Evolutionary conservation across 2,797 vertebrate genomes (phyloP).

Genomic region (Epinephelus awoara): DNA sequence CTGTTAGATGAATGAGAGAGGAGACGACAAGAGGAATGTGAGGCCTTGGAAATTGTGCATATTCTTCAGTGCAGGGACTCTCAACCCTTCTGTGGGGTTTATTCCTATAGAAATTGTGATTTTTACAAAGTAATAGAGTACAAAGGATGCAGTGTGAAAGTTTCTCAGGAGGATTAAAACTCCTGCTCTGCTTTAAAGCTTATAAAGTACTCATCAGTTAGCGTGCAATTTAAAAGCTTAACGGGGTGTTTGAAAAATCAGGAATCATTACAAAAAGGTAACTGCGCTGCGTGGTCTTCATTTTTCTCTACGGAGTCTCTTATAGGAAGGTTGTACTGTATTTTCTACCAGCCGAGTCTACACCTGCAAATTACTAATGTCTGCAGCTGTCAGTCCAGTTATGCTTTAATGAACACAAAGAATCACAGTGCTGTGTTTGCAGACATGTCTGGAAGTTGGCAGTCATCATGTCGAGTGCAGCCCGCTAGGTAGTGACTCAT

Average conservation of each 20-base stretch:
- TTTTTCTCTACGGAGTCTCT: background rate
- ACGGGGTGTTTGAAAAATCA: slow-evolving; percentile 40
- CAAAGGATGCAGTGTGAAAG: slow-evolving; percentile 33
- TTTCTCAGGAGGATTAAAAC: slow-evolving; percentile 42
- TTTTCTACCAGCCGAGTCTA: slow-evolving; percentile 25
- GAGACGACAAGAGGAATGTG: slow-evolving; percentile 58
- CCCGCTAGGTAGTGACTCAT: slow-evolving; percentile 46
- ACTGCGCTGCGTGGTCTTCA: background rate
- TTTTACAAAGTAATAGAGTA: slow-evolving; percentile 27
- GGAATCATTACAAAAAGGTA: slow-evolving; percentile 15
- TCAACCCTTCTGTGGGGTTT: slow-evolving; percentile 47
- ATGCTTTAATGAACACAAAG: slow-evolving; percentile 41
- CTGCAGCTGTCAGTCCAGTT: slow-evolving; percentile 53
- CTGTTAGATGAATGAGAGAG: slow-evolving; percentile 55
- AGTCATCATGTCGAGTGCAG: slow-evolving; percentile 29
- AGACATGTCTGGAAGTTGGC: slow-evolving; percentile 62
- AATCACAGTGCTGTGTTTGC: slow-evolving; percentile 57
- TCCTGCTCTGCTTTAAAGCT: slow-evolving; percentile 30
- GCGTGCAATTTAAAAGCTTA: slow-evolving; percentile 51
- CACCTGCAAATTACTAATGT: slow-evolving; percentile 53
- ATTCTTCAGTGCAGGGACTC: slow-evolving; percentile 38
- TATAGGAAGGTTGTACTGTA: background rate
- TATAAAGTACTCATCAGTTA: slow-evolving; percentile 45
- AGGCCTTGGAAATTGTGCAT: slow-evolving; percentile 57
- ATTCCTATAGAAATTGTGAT: slow-evolving; percentile 45